phyloP scores from a whole-genome alignment of 2,113 vertebrate genomes.

The Peromyscus polionotus region DNA sequence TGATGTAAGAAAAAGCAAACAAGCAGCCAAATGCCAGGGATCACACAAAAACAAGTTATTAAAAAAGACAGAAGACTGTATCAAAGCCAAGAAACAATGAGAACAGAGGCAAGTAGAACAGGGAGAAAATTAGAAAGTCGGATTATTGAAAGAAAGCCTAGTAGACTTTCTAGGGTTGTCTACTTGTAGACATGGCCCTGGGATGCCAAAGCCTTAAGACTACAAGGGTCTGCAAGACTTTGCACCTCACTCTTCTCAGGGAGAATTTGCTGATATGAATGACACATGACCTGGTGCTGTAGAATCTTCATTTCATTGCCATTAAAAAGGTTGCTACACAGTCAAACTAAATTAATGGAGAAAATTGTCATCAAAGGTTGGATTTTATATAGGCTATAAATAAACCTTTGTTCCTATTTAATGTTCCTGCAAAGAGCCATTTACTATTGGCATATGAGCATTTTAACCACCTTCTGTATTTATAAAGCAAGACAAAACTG shows the following conservation, averaged over 20 bases:
- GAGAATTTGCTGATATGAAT: not conserved
- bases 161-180: not conserved
- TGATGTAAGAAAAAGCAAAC: constrained; percentile 38
- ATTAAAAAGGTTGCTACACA: not conserved
- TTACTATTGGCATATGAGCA: not conserved
- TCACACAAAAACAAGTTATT: constrained; percentile 40
- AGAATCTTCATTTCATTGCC: not conserved
- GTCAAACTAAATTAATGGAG: not conserved
- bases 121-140: constrained; percentile 2
- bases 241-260: not conserved
- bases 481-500: constrained; percentile 8
- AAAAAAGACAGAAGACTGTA: not conserved
- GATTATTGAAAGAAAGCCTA: constrained; percentile 12
- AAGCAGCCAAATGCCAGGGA: not conserved
- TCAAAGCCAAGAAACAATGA: constrained; percentile 22
- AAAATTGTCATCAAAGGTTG: not conserved
- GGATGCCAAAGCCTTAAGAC: not conserved
- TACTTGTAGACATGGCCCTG: not conserved
- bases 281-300: not conserved
- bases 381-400: not conserved
- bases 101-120: not conserved
- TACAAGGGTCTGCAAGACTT: not conserved
- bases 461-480: constrained; percentile 20
- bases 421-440: not conserved
- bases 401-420: not conserved